Conservation (phyloP, 2,113 vertebrate genomes). For the Macquaria ambigua region DNA sequence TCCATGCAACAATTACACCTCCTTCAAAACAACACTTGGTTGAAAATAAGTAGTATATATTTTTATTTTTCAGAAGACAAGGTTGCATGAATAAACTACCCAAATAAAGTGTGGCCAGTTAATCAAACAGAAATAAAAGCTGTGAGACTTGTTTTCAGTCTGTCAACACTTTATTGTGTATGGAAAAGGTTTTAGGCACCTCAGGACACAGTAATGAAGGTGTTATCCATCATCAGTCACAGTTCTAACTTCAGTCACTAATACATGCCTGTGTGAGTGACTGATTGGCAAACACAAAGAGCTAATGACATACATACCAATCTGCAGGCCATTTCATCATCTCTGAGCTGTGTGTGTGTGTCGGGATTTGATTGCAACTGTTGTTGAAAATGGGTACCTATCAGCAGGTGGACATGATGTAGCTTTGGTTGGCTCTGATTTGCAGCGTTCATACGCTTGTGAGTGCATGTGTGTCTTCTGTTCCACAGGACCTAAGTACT, state of each 20-base stretch:
- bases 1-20: background rate
- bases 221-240: conserved; percentile 35
- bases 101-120: background rate
- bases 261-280: conserved; percentile 25
- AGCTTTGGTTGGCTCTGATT: conserved; percentile 22
- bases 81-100: background rate
- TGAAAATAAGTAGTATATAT: background rate
- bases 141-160: background rate
- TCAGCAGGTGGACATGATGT: conserved; percentile 44
- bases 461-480: background rate
- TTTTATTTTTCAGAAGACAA: conserved; percentile 12
- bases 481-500: background rate
- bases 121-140: conserved; percentile 17
- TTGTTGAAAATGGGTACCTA: conserved; percentile 33
- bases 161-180: conserved; percentile 18
- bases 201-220: conserved; percentile 24
- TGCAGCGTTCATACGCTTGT: background rate
- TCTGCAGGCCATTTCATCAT: conserved; percentile 22
- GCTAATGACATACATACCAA: conserved; percentile 45
- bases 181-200: conserved; percentile 14
- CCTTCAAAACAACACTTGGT: conserved; percentile 22
- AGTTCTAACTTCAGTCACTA: conserved; percentile 30
- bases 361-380: conserved; percentile 50
- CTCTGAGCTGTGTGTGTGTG: background rate
- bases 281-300: conserved; percentile 48